Evolutionary conservation across 2,113 vertebrate species (phyloP).

Genomic region (Salvelinus sp.): DNA sequence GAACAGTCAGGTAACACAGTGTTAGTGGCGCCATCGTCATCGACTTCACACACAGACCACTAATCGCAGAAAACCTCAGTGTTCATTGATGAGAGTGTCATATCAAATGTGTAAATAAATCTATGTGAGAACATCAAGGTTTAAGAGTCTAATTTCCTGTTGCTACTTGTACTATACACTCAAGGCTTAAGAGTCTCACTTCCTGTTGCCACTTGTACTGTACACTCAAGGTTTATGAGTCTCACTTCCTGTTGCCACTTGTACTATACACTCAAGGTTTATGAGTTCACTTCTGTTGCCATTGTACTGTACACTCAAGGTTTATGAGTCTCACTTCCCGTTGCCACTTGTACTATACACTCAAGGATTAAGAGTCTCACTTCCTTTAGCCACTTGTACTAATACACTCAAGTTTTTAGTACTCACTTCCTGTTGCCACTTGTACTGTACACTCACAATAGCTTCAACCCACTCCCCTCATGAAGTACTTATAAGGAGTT

Average conservation of each 20-base stretch:
- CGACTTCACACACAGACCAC: not conserved
- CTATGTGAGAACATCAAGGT: not conserved
- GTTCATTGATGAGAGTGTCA: not conserved
- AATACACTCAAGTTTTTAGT: not conserved
- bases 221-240: not conserved
- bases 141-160: not conserved
- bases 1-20: not conserved
- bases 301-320: not conserved
- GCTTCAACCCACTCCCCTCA: slow-evolving; percentile 61
- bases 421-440: not conserved
- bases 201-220: not conserved
- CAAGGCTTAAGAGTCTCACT: not conserved
- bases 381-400: not conserved
- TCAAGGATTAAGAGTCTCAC: not conserved
- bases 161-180: not conserved
- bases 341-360: not conserved
- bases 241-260: not conserved
- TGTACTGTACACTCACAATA: not conserved
- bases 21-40: not conserved
- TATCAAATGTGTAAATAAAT: not conserved
- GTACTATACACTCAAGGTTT: not conserved
- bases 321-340: not conserved
- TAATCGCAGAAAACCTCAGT: not conserved
- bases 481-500: slow-evolving; percentile 66
- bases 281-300: not conserved